Conservation (phyloP, 2,113 vertebrate genomes). For the Crotophaga sulcirostris region DNA sequence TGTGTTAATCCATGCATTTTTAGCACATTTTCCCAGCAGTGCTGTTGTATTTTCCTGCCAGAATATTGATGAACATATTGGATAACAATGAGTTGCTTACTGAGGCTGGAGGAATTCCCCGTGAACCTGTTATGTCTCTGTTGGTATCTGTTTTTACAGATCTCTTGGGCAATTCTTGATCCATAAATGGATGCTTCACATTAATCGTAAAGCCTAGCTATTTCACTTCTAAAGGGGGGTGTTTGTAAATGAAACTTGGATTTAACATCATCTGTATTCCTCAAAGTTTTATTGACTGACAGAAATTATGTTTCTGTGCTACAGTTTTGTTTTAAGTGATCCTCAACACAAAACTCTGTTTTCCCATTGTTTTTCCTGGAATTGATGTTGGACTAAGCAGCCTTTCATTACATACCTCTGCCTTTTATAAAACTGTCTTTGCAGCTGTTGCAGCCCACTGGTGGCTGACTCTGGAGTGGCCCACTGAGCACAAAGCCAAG, state of each 20-base stretch:
- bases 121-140: neutral
- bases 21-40: neutral
- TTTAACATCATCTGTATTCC: neutral
- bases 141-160: neutral
- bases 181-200: neutral
- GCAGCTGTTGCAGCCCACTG: neutral
- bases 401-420: neutral
- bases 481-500: neutral
- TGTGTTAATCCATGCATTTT: neutral
- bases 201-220: neutral
- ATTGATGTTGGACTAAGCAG: neutral
- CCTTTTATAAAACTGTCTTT: neutral
- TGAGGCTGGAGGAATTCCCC: neutral
- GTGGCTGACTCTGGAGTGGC: neutral
- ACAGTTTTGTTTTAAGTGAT: neutral
- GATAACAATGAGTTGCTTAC: neutral
- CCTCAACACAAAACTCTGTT: neutral
- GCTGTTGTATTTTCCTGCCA: neutral
- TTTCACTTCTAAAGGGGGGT: neutral
- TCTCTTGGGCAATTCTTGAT: neutral
- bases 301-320: neutral
- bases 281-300: neutral
- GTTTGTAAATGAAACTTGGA: neutral
- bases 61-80: neutral
- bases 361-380: neutral